Evolutionary conservation across 2,888 invertebrate genomes (phyloP).

Genomic region (Volucella zonaria): DNA sequence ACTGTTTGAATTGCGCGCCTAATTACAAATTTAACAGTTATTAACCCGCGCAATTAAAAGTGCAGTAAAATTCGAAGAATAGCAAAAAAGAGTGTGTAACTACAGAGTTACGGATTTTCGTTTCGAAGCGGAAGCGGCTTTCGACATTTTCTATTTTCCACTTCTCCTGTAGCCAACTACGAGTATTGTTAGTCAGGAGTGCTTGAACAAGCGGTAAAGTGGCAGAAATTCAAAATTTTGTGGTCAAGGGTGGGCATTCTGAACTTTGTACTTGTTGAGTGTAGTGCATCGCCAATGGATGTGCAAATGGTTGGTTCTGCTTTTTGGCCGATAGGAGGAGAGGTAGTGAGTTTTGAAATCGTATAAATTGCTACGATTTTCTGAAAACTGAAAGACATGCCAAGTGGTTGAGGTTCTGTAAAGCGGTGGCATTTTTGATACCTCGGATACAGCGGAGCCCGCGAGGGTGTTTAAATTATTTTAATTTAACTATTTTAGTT

Average conservation of each 20-base stretch:
- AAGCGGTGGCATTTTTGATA: neutral
- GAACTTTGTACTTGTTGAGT: slow-evolving; percentile 60
- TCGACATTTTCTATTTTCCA: slow-evolving; percentile 36
- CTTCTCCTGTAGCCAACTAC: slow-evolving; percentile 10
- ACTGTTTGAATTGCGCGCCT: slow-evolving; percentile 4
- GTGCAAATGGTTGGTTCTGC: slow-evolving; percentile 42
- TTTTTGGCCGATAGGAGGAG: slow-evolving; percentile 20
- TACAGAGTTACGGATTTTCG: slow-evolving; percentile 7
- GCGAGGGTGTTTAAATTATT: slow-evolving; percentile 15
- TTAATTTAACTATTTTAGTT: too few relatives aligned
- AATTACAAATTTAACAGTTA: slow-evolving; percentile 63
- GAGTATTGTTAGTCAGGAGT: neutral
- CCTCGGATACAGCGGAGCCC: neutral
- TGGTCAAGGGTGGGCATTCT: slow-evolving; percentile 17
- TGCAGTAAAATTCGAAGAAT: slow-evolving; percentile 45
- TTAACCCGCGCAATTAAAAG: slow-evolving; percentile 61
- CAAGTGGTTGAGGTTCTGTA: slow-evolving; percentile 47
- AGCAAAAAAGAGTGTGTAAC: slow-evolving; percentile 31
- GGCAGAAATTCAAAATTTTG: slow-evolving; percentile 66
- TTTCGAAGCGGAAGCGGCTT: slow-evolving; percentile 30
- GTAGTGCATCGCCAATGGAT: slow-evolving; percentile 31
- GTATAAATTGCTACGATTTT: slow-evolving; percentile 57
- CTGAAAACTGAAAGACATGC: slow-evolving; percentile 27
- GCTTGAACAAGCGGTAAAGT: slow-evolving; percentile 22
- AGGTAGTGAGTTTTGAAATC: slow-evolving; percentile 43